These are phyloP conservation scores for Zaprionus ornatus DNA, from an alignment of 1,140 invertebrate species.

Conservation along the genomic window DNA sequence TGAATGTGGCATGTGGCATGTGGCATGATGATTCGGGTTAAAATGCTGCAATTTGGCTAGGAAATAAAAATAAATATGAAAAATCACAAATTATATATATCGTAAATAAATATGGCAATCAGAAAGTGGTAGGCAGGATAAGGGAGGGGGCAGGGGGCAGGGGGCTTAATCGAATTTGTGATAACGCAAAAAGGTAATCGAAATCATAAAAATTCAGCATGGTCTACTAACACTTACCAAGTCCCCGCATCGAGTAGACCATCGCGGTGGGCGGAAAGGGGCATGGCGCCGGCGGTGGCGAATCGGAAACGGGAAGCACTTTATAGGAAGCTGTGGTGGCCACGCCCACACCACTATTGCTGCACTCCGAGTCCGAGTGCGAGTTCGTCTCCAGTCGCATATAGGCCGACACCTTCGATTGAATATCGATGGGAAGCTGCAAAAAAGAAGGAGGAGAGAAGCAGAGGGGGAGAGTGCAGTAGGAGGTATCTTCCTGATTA, in stretches of 20 bases:
- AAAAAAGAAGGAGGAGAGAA: not conserved
- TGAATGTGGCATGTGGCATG: not conserved
- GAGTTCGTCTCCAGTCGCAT: slow-evolving; percentile 88
- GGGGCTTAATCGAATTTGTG: slow-evolving; percentile 3
- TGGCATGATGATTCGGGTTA: not conserved
- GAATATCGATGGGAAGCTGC: slow-evolving; percentile 94
- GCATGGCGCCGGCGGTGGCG: slow-evolving; percentile 78
- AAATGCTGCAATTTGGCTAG: not conserved
- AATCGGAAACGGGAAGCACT: slow-evolving; percentile 83
- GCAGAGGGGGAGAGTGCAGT: too few species aligned
- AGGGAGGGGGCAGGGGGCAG: too few species aligned
- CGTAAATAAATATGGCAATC: slow-evolving; percentile 1
- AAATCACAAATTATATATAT: slow-evolving; percentile 10
- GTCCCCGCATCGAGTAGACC: slow-evolving; percentile 90
- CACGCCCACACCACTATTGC: slow-evolving; percentile 78
- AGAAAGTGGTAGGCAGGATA: too few species aligned
- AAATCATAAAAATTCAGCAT: slow-evolving; percentile 59
- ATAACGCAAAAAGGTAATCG: slow-evolving; percentile 18
- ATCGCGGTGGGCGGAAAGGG: slow-evolving; percentile 94
- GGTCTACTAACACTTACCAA: slow-evolving; percentile 85
- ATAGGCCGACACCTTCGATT: slow-evolving; percentile 93
- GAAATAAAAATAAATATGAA: not conserved
- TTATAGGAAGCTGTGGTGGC: slow-evolving; percentile 82
- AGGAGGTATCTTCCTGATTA: not conserved
- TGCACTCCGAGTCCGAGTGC: slow-evolving; percentile 84